Conservation (phyloP, 2,113 vertebrate species). For the Amia ocellicauda region DNA sequence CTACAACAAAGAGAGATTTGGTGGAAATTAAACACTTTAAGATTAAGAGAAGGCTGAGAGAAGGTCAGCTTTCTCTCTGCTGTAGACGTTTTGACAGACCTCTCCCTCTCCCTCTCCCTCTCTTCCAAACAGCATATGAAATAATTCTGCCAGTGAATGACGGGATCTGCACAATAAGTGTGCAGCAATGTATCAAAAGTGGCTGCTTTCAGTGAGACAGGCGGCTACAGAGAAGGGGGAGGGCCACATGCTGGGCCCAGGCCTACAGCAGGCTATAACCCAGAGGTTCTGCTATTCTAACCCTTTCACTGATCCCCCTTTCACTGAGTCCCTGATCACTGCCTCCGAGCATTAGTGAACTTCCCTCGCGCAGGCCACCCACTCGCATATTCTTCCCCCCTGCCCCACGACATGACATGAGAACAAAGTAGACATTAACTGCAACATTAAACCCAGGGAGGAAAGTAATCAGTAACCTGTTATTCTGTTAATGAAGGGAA, state of each 20-base stretch:
- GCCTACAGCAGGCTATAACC: slow-evolving; percentile 75
- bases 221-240: slow-evolving; percentile 42
- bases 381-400: slow-evolving; percentile 92
- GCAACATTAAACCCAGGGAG: slow-evolving; percentile 96
- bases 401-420: slow-evolving; percentile 96
- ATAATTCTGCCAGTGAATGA: slow-evolving; percentile 37
- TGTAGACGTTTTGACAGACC: background rate
- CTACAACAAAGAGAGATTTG: too few relatives aligned
- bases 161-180: slow-evolving; percentile 29
- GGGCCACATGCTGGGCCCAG: slow-evolving; percentile 78
- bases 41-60: background rate
- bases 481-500: slow-evolving; percentile 99
- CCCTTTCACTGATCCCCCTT: slow-evolving; percentile 93
- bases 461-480: slow-evolving; percentile 99
- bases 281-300: slow-evolving; percentile 97
- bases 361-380: slow-evolving; percentile 95
- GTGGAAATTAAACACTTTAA: background rate
- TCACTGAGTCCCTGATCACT: slow-evolving; percentile 77
- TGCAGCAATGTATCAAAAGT: background rate
- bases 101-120: background rate
- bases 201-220: background rate
- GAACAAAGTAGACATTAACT: slow-evolving; percentile 99
- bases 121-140: slow-evolving; percentile 39
- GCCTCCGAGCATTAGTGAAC: slow-evolving; percentile 79
- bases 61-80: background rate